These are phyloP conservation scores for Drosophila biarmipes DNA, from an alignment of 1,140 invertebrate genomes.

Conservation along the genomic window DNA sequence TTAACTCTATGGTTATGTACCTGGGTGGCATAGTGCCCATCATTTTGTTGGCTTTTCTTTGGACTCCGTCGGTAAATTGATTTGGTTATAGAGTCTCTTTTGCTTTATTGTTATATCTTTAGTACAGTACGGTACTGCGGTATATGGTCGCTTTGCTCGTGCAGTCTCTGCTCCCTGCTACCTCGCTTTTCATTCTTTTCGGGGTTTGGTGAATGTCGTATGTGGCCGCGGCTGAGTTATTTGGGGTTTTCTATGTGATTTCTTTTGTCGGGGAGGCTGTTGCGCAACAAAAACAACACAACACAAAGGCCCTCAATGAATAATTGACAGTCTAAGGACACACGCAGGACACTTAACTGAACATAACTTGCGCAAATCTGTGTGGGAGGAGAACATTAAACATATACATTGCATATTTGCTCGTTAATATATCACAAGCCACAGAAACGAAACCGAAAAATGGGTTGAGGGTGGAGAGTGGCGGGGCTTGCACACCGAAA, in stretches of 20 bases:
- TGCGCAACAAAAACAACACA: constrained; percentile 76
- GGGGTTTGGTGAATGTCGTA: constrained; percentile 84
- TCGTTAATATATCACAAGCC: constrained; percentile 45
- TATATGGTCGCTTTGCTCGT: constrained; percentile 22
- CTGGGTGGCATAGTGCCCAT: constrained; percentile 85
- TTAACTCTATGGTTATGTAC: constrained; percentile 75
- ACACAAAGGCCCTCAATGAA: constrained; percentile 77
- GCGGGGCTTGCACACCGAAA: constrained; percentile 6
- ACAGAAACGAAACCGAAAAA: constrained; percentile 36
- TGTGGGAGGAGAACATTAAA: constrained; percentile 55
- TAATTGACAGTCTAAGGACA: constrained; percentile 83
- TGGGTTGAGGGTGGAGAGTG: background rate
- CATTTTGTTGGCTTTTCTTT: constrained; percentile 77
- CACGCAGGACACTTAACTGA: constrained; percentile 78
- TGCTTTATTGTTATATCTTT: constrained; percentile 9
- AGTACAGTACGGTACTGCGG: background rate
- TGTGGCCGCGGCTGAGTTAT: constrained; percentile 68
- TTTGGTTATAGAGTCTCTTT: constrained; percentile 40
- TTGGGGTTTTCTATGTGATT: constrained; percentile 38
- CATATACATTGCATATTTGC: constrained; percentile 66
- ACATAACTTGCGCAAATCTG: constrained; percentile 84
- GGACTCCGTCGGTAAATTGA: constrained; percentile 57
- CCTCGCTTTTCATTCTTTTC: constrained; percentile 26
- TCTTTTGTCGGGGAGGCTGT: constrained; percentile 46
- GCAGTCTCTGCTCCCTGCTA: constrained; percentile 22